Base-by-base conservation (phyloP, 2,113 vertebrate genomes). In the Empidonax alnorum region DNA sequence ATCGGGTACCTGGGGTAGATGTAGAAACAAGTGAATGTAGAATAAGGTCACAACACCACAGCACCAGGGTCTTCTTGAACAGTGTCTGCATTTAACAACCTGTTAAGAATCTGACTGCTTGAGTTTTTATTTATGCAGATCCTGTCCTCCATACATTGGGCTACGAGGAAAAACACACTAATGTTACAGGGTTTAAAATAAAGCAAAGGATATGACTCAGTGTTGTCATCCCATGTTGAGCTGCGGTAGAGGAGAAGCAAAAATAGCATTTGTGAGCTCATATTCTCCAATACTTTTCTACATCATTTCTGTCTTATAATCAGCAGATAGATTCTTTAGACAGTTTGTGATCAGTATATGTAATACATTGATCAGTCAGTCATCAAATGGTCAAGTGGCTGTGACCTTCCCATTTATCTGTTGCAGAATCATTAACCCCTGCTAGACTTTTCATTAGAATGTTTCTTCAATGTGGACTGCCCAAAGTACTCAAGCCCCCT, bases 171-270 rank as follows among this genome's bases (percentile, higher is more conserved):
- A 86, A 94, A 8, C 30, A 72, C 1, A 76, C 6, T 58, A 74
- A 62, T 53, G 30, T 84, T 67, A 35, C 25, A 55, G 61, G 28
- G 11, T 71, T 81, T 81, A 58, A 80, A 86, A 84, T 88, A 88
- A 69, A 93, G 41, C 28, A 80, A 88, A 76, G 63, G 61, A 87
- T 80, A 49, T 89, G 80, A 93, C 65, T 94, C 75, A 95, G 42
- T 59, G 42, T 74, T 84, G 6, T 81, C 42, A 71, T 88, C 61
- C 21, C 25, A 81, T 89, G 53, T 53, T 28, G 35, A 74, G 61
- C 7, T 56, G 18, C 35, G 25, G 16, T 81, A 79, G 37, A 76
- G 30, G 8, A 87, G 49, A 84, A 37, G 28, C 56, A 92, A 91
- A 95, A 92, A 53, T 66, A 94, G 6, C 33, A 68, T 52, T 61